phyloP scores from a whole-genome alignment of 2,113 vertebrate genomes.

The Turnix velox region DNA sequence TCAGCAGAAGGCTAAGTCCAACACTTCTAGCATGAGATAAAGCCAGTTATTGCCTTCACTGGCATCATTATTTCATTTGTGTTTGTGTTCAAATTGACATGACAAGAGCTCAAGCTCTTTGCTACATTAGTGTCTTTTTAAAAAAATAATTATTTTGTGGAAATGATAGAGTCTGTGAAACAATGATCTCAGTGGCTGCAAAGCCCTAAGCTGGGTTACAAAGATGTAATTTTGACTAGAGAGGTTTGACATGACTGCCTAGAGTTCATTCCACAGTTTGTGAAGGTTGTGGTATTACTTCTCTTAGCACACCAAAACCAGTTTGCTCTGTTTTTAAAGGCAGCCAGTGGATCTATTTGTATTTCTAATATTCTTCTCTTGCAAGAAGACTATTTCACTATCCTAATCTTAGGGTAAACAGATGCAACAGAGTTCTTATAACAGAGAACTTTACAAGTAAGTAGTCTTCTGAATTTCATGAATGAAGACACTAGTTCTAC shows the following conservation, averaged over 20 bases:
- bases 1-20: not conserved
- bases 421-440: not conserved
- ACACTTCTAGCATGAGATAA: not conserved
- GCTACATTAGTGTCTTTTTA: not conserved
- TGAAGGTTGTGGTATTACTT: not conserved
- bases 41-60: not conserved
- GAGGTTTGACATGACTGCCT: not conserved
- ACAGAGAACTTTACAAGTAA: not conserved
- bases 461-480: not conserved
- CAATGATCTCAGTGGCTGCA: not conserved
- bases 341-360: not conserved
- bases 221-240: not conserved
- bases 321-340: not conserved
- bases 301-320: not conserved
- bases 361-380: not conserved
- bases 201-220: not conserved
- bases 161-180: not conserved
- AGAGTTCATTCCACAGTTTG: not conserved
- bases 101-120: not conserved
- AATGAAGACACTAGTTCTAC: not conserved
- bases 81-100: not conserved
- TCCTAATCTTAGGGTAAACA: not conserved
- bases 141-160: not conserved
- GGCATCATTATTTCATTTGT: not conserved
- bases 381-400: not conserved